A percentile compares a stretch with the other conserved stretches of the same genome.
Conservation (phyloP, 2,888 invertebrate species). For the Habrosyne pyritoides region DNA sequence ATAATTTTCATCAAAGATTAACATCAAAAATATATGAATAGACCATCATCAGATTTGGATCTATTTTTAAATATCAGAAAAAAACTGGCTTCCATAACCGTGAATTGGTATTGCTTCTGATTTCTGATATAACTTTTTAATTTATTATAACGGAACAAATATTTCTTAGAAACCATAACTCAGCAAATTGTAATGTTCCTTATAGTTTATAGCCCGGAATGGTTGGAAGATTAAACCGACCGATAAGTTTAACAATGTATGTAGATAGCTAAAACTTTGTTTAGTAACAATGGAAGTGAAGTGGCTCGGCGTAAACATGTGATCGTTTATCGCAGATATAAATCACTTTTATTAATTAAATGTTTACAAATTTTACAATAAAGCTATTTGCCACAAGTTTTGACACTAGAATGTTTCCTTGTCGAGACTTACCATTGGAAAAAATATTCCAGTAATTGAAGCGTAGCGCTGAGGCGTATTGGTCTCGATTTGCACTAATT, state of each 20-base stretch:
- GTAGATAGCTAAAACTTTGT: neutral
- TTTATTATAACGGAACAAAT: neutral
- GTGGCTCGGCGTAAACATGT: neutral
- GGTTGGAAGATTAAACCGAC: slow-evolving; percentile 4
- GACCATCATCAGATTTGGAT: too few species aligned
- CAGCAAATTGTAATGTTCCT: slow-evolving; percentile 4
- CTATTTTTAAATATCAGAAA: too few species aligned
- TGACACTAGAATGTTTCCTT: neutral
- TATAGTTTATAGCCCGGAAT: slow-evolving; percentile 14
- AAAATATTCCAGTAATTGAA: neutral
- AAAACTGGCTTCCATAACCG: too few species aligned
- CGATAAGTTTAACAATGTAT: slow-evolving; percentile 6
- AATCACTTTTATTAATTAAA: neutral
- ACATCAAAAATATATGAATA: too few species aligned
- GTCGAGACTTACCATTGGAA: neutral
- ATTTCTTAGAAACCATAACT: neutral
- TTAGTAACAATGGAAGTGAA: slow-evolving; percentile 29
- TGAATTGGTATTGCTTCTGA: neutral
- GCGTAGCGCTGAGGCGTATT: neutral
- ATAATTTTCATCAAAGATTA: too few species aligned
- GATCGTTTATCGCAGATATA: neutral
- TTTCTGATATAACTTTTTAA: neutral
- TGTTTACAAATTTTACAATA: neutral
- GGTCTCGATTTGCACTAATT: slow-evolving; percentile 11
- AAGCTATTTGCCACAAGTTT: slow-evolving; percentile 3